These are phyloP conservation scores for Linyphia triangularis DNA, from an alignment of 2,888 invertebrate species.

Conservation along the genomic window DNA sequence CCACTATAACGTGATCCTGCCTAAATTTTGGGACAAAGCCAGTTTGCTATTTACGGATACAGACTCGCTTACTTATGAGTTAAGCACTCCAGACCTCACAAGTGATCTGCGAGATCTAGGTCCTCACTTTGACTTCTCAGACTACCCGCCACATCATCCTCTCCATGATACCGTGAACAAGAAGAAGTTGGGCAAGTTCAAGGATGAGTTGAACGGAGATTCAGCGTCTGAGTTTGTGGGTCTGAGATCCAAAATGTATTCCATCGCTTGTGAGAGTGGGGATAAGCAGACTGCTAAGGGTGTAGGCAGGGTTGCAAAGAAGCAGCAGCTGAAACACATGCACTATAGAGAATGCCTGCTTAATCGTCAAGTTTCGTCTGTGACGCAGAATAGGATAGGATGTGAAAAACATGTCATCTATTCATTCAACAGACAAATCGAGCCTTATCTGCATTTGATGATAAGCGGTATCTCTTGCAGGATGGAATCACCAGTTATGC, in stretches of 20 bases:
- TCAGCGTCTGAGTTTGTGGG: background rate
- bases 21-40: background rate
- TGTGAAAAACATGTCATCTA: background rate
- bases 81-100: background rate
- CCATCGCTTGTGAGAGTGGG: background rate
- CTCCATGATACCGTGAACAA: background rate
- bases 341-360: background rate
- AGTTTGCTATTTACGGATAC: background rate
- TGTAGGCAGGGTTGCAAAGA: background rate
- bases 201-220: background rate
- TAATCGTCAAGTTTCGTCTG: background rate
- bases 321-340: background rate
- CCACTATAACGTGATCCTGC: slow-evolving; percentile 76
- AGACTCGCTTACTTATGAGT: slow-evolving; percentile 71
- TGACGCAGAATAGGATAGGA: background rate
- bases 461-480: background rate
- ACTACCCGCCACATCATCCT: background rate
- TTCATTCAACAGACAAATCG: background rate
- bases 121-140: background rate
- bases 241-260: slow-evolving; percentile 5
- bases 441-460: background rate
- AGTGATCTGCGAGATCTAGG: background rate
- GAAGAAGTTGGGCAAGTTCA: slow-evolving; percentile 54
- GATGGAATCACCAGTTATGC: background rate
- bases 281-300: background rate